A percentile compares a stretch with the other conserved stretches of the same genome.
Conservation (phyloP, 2,113 vertebrate species). For the Pongo pygmaeus region DNA sequence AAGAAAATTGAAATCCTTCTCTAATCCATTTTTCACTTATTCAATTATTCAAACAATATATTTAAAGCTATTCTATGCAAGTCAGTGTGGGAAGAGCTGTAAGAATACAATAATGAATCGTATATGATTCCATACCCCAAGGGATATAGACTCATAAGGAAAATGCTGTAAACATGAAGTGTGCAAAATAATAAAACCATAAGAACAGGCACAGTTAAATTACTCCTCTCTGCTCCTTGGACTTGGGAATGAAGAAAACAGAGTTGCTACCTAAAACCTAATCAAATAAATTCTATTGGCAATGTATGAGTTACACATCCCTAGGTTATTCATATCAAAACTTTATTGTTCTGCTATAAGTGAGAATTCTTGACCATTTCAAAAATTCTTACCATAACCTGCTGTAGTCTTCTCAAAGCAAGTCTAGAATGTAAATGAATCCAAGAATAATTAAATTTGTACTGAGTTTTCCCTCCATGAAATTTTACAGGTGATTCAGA, state of each 20-base stretch:
- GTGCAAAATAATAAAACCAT: neutral
- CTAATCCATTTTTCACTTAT: neutral
- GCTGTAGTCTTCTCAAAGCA: neutral
- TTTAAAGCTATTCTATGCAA: constrained; percentile 16
- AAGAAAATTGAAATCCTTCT: neutral
- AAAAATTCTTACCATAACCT: neutral
- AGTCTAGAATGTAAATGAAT: neutral
- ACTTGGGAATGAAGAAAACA: constrained; percentile 3
- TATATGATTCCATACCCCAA: neutral
- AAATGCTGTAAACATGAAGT: neutral
- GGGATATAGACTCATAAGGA: neutral
- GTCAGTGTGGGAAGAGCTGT: neutral
- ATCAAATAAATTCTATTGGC: neutral
- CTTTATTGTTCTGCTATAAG: neutral
- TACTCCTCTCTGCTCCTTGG: neutral
- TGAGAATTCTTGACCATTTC: neutral
- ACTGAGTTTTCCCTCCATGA: neutral
- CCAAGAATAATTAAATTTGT: neutral
- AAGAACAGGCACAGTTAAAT: neutral
- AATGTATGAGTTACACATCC: neutral
- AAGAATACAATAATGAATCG: neutral
- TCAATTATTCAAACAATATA: neutral
- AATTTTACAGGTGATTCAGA: neutral
- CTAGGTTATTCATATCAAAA: neutral
- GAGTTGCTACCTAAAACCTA: neutral